These are phyloP conservation scores for Peromyscus polionotus DNA, from an alignment of 2,113 vertebrate genomes.

Conservation along the genomic window DNA sequence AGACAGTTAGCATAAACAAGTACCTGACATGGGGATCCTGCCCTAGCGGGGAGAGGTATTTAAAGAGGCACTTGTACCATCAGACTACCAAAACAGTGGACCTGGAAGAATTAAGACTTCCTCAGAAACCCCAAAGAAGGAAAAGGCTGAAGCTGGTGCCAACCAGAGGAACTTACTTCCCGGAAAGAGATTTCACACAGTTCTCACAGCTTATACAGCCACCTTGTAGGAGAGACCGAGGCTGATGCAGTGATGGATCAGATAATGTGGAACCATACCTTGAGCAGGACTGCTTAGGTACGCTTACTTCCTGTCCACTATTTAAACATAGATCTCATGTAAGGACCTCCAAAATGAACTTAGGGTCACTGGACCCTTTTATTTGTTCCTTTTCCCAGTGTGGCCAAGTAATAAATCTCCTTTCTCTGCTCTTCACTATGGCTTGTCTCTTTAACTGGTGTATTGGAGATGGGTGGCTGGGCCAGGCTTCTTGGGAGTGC, in stretches of 20 bases:
- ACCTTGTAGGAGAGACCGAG: not conserved
- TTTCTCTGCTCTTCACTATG: not conserved
- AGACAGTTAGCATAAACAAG: rapidly evolving
- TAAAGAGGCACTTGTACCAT: not conserved
- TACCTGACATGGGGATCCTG: rapidly evolving
- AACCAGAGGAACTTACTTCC: not conserved
- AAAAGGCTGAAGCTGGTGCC: not conserved
- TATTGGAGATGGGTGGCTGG: not conserved
- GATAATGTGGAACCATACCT: too few relatives aligned
- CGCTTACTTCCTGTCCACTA: not conserved
- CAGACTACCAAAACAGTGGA: not conserved
- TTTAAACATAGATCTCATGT: not conserved
- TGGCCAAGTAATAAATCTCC: not conserved
- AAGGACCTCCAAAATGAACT: not conserved
- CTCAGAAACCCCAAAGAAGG: not conserved
- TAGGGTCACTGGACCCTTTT: not conserved
- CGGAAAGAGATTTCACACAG: not conserved
- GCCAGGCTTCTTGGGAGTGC: not conserved
- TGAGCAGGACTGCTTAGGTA: not conserved
- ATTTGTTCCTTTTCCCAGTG: not conserved
- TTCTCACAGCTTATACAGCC: not conserved
- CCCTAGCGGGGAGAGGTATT: not conserved
- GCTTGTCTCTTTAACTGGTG: not conserved
- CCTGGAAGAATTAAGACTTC: not conserved
- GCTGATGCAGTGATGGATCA: not conserved